A percentile compares a stretch with the other conserved stretches of the same genome.
These are phyloP conservation scores for Melanargia galathea DNA, from an alignment of 2,888 invertebrate species.

Conservation along the genomic window DNA sequence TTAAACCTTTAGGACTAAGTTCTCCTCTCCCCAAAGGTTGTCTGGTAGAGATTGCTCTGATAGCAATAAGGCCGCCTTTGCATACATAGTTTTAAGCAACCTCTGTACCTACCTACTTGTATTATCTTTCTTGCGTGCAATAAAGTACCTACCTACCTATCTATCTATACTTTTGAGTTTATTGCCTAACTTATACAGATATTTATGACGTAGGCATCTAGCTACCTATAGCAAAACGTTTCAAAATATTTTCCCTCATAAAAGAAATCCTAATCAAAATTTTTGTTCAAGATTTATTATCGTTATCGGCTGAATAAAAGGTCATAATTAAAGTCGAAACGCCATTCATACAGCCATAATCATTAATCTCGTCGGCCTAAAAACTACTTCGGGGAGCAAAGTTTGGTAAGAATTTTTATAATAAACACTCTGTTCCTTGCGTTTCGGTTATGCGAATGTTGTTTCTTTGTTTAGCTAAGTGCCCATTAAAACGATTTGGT, in stretches of 20 bases:
- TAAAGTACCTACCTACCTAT: no score
- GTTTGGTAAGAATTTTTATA: conserved; percentile 45
- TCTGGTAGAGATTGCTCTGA: no score
- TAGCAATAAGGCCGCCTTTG: no score
- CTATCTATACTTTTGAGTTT: no score
- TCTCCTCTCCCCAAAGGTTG: no score
- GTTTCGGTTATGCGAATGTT: conserved; percentile 34
- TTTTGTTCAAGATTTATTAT: conserved; percentile 44
- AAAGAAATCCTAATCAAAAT: conserved; percentile 42
- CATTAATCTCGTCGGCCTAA: conserved; percentile 48
- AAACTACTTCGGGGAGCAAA: conserved; percentile 43
- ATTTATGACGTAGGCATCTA: no score
- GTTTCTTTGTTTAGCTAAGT: conserved; percentile 36
- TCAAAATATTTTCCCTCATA: conserved; percentile 4
- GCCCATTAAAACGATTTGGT: conserved; percentile 35
- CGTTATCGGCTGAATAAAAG: conserved; percentile 44
- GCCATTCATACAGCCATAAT: conserved; percentile 47
- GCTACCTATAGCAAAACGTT: neutral
- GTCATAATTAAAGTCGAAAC: conserved; percentile 48
- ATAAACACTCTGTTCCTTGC: conserved; percentile 36
- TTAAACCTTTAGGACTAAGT: no score
- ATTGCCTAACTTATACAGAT: no score
- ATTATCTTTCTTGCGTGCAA: no score
- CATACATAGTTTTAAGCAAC: no score
- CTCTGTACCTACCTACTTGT: no score